Evolutionary conservation across 2,797 vertebrate genomes (phyloP).

Genomic region (Sibirionetta formosa): DNA sequence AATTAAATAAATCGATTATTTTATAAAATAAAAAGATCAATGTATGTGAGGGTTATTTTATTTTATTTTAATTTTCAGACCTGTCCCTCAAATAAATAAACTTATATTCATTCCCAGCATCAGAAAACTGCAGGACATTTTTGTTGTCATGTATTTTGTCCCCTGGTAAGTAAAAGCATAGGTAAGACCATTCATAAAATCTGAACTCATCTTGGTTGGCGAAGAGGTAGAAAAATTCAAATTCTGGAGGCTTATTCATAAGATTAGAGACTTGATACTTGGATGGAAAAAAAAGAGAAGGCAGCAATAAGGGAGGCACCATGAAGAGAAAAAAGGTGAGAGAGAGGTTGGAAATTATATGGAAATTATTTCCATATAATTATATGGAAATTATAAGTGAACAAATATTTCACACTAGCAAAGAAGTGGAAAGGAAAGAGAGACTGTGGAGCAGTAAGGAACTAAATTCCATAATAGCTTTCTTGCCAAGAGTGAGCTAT

Average conservation of each 20-base stretch:
- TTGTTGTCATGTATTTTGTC: not conserved
- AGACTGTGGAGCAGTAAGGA: not conserved
- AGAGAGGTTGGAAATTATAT: not conserved
- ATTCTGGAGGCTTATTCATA: not conserved
- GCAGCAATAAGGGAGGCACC: conserved; percentile 4
- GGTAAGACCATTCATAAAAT: not conserved
- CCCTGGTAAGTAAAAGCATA: not conserved
- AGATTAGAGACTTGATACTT: not conserved
- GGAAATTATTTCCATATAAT: no score
- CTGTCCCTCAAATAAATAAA: not conserved
- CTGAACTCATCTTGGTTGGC: not conserved
- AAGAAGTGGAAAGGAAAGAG: not conserved
- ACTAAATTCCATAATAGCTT: not conserved
- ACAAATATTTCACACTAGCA: not conserved
- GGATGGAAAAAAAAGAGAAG: not conserved
- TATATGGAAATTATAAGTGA: not conserved
- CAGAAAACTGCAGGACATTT: not conserved
- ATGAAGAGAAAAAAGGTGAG: not conserved
- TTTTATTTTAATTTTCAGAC: not conserved
- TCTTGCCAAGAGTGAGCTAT: not conserved
- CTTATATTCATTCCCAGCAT: not conserved
- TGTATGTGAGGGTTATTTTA: not conserved
- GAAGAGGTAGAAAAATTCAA: not conserved
- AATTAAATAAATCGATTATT: not conserved
- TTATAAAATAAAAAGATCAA: not conserved